phyloP scores from a whole-genome alignment of 2,113 vertebrate species.

The Potamarius usumacintae region DNA sequence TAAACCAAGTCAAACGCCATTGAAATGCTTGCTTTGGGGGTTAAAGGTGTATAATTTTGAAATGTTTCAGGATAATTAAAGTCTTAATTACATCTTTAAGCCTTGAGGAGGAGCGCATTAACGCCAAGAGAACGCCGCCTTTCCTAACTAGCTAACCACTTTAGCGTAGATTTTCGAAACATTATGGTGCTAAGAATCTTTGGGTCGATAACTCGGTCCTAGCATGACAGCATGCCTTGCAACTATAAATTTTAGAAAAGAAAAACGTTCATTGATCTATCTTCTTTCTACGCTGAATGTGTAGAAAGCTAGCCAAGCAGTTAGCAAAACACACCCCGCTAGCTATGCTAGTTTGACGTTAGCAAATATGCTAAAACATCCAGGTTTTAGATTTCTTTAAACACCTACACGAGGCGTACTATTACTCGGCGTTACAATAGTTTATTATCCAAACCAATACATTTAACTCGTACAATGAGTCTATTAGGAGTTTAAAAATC shows the following conservation, averaged over 20 bases:
- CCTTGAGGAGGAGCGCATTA: neutral
- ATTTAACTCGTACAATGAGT: neutral
- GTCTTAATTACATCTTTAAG: neutral
- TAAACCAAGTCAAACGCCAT: neutral
- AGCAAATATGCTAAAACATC: conserved; percentile 42
- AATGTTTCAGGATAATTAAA: too few species aligned
- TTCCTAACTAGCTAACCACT: neutral
- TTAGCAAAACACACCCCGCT: neutral
- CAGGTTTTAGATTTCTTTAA: conserved; percentile 12
- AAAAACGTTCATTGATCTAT: too few species aligned
- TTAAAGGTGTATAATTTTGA: neutral
- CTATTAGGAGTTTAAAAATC: neutral
- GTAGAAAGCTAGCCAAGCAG: too few species aligned
- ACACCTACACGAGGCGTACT: neutral
- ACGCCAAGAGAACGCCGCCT: too few species aligned
- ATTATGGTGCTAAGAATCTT: neutral
- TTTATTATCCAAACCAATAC: neutral
- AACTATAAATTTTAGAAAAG: neutral
- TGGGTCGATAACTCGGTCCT: neutral
- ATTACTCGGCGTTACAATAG: neutral
- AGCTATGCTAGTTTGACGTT: conserved; percentile 23
- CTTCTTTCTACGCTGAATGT: neutral
- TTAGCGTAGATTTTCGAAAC: neutral
- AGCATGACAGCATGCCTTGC: neutral
- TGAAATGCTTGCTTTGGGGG: neutral